phyloP scores from a whole-genome alignment of 2,797 vertebrate genomes.

The Aythya fuligula region DNA sequence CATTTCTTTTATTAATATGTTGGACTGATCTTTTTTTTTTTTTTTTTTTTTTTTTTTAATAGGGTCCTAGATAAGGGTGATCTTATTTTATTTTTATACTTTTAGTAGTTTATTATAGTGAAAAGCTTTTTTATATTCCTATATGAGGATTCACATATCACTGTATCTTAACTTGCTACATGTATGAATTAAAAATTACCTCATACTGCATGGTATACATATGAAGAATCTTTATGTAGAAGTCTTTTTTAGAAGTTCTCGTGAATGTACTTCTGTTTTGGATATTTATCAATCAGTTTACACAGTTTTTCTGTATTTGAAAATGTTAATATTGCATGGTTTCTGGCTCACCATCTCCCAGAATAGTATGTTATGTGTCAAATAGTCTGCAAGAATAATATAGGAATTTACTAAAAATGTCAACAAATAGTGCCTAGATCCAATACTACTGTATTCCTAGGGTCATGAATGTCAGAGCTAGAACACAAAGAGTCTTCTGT shows the following conservation, averaged over 20 bases:
- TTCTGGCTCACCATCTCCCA: neutral
- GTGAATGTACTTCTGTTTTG: neutral
- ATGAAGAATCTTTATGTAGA: neutral
- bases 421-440: slow-evolving; percentile 48
- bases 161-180: neutral
- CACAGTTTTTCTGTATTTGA: neutral
- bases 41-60: neutral
- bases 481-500: neutral
- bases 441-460: slow-evolving; percentile 22
- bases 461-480: slow-evolving; percentile 12
- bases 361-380: slow-evolving; percentile 14
- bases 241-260: neutral
- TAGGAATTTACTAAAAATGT: neutral
- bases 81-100: neutral
- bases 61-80: neutral
- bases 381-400: slow-evolving; percentile 42
- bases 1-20: neutral
- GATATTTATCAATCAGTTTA: neutral
- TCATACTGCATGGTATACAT: neutral
- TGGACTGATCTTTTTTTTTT: neutral
- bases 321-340: slow-evolving; percentile 34
- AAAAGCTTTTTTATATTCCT: neutral
- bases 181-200: neutral
- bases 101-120: accelerated
- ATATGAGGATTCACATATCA: neutral